A percentile compares a stretch with the other conserved stretches of the same genome.
Conservation (phyloP, 2,888 invertebrate species). For the Netelia virgata region DNA sequence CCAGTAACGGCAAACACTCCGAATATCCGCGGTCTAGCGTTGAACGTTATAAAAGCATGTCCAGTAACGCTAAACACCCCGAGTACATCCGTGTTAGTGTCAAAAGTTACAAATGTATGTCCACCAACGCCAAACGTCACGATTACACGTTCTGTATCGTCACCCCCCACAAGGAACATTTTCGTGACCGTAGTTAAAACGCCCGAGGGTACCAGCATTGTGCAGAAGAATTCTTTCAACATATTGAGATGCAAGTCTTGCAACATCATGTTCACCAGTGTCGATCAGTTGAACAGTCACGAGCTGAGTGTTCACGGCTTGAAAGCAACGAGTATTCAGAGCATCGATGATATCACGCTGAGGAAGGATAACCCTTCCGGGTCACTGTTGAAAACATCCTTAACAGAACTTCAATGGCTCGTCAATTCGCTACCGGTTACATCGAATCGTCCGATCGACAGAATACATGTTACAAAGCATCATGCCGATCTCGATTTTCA, state of each 20-base stretch:
- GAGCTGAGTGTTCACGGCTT: not conserved
- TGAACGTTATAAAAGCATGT: too few species aligned
- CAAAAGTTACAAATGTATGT: too few species aligned
- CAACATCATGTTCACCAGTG: not conserved
- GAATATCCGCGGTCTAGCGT: too few species aligned
- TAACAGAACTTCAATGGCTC: not conserved
- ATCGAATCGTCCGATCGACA: not conserved
- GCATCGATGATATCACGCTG: not conserved
- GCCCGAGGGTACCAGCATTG: not conserved
- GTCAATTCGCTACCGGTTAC: conserved; percentile 6
- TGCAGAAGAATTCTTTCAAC: not conserved
- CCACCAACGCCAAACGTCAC: too few species aligned
- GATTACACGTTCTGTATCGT: too few species aligned
- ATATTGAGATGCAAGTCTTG: conserved; percentile 1
- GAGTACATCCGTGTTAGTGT: too few species aligned
- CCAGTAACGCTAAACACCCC: too few species aligned
- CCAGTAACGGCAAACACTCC: too few species aligned
- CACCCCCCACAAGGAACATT: not conserved
- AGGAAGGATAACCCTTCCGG: not conserved
- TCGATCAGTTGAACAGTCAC: not conserved
- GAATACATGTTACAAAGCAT: not conserved
- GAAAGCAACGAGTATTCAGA: not conserved
- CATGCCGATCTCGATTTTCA: not conserved
- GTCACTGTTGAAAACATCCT: not conserved
- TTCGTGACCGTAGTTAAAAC: not conserved